These are phyloP conservation scores for Boloria selene DNA, from an alignment of 2,888 invertebrate species.

Conservation along the genomic window DNA sequence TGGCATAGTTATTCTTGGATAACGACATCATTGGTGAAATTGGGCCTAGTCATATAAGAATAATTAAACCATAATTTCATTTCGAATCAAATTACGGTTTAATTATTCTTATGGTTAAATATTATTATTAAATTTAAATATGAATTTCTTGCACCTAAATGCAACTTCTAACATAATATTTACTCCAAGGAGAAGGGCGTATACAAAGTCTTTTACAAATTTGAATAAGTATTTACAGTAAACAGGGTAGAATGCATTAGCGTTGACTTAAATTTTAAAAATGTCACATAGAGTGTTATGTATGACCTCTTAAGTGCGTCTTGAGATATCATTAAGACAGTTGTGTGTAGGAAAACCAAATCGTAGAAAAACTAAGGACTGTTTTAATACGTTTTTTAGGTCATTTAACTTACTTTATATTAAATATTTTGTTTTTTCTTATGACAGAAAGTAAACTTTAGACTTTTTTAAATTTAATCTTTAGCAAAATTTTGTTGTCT, in stretches of 20 bases:
- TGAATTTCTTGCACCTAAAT: background rate
- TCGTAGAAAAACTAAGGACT: no score
- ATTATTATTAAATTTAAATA: background rate
- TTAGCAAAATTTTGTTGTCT: no score
- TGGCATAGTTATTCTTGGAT: no score
- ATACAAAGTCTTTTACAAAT: conserved; percentile 74
- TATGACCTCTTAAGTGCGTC: conserved; percentile 78
- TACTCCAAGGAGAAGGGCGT: conserved; percentile 40
- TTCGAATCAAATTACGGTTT: no score
- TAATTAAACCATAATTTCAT: no score
- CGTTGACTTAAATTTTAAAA: conserved; percentile 81
- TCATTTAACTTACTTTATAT: no score
- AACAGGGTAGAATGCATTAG: conserved; percentile 77
- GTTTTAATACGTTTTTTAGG: no score
- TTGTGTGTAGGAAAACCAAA: conserved; percentile 43
- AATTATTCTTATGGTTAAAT: no score
- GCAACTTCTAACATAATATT: background rate
- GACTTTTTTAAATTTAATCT: no score
- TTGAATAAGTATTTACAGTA: conserved; percentile 80
- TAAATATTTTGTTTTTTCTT: background rate
- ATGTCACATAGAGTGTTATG: conserved; percentile 80
- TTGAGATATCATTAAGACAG: conserved; percentile 79
- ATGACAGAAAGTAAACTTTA: no score
- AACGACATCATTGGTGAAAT: no score
- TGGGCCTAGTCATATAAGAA: no score